Conservation (phyloP, 2,113 vertebrate genomes). For the Pimephales promelas region DNA sequence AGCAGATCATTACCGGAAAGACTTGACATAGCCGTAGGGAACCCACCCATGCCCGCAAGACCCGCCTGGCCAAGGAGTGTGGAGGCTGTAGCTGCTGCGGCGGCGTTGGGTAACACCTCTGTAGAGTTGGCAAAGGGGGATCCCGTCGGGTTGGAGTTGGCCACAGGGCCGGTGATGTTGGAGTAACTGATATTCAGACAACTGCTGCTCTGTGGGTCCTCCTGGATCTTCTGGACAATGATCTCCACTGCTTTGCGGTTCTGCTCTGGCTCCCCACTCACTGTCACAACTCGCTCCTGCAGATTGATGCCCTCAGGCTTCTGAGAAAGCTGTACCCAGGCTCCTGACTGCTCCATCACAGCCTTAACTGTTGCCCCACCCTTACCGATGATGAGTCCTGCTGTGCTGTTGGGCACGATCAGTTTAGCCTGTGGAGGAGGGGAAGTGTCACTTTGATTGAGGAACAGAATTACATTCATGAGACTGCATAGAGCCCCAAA, state of each 20-base stretch:
- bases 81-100: constrained; percentile 80
- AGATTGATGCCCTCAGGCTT: constrained; percentile 94
- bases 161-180: constrained; percentile 90
- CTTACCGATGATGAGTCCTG: constrained; percentile 92
- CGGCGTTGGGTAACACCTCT: constrained; percentile 83
- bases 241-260: constrained; percentile 91
- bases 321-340: constrained; percentile 94
- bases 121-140: constrained; percentile 91
- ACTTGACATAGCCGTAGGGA: constrained; percentile 86
- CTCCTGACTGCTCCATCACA: constrained; percentile 93
- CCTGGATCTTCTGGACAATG: constrained; percentile 94
- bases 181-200: constrained; percentile 95
- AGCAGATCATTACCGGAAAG: constrained; percentile 91
- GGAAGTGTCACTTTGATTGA: constrained; percentile 32
- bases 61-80: constrained; percentile 86
- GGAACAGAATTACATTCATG: constrained; percentile 13
- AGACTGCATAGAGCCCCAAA: constrained; percentile 24
- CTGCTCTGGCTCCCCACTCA: constrained; percentile 90
- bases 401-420: constrained; percentile 93
- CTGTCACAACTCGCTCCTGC: constrained; percentile 92
- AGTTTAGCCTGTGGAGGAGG: constrained; percentile 83
- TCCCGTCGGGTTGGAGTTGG: constrained; percentile 94
- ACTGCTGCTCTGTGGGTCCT: constrained; percentile 93
- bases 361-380: constrained; percentile 91
- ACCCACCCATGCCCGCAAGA: constrained; percentile 82